These are phyloP conservation scores for Aphis craccivora DNA, from an alignment of 1,140 invertebrate species.

Conservation along the genomic window DNA sequence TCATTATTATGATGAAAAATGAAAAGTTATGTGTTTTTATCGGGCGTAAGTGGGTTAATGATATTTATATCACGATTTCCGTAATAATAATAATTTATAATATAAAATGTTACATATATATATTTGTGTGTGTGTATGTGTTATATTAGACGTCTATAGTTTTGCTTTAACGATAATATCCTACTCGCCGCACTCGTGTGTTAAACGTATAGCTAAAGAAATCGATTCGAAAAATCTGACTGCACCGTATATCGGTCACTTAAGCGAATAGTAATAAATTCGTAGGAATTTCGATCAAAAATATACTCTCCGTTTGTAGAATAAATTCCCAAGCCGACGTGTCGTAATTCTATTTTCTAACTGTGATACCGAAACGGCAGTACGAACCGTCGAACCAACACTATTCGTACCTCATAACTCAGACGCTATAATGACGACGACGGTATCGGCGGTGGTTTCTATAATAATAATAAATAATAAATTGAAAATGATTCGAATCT, in stretches of 20 bases:
- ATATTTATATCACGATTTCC: constrained; percentile 18
- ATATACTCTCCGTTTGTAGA: not conserved
- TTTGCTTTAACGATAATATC: not conserved
- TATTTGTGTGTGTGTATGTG: not conserved
- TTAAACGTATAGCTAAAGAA: not conserved
- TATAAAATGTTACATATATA: not conserved
- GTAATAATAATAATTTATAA: constrained; percentile 15
- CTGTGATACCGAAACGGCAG: not conserved
- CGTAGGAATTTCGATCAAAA: not conserved
- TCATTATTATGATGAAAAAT: not conserved
- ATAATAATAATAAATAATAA: not conserved
- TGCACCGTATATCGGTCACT: not conserved
- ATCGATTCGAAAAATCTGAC: not conserved
- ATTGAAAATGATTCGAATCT: constrained; percentile 9
- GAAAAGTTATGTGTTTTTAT: constrained; percentile 22
- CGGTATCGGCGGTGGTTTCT: no score
- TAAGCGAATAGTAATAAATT: not conserved
- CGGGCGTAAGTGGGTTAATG: constrained; percentile 22
- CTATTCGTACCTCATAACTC: not conserved
- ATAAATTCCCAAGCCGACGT: not conserved
- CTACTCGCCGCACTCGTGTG: not conserved
- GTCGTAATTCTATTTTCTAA: not conserved
- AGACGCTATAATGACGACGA: no score
- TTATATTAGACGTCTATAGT: not conserved
- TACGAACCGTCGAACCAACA: not conserved